Evolutionary conservation across 2,888 invertebrate species (phyloP), one percentile per base, ranked within the genome.

Genomic region (Acleris emargana): DNA sequence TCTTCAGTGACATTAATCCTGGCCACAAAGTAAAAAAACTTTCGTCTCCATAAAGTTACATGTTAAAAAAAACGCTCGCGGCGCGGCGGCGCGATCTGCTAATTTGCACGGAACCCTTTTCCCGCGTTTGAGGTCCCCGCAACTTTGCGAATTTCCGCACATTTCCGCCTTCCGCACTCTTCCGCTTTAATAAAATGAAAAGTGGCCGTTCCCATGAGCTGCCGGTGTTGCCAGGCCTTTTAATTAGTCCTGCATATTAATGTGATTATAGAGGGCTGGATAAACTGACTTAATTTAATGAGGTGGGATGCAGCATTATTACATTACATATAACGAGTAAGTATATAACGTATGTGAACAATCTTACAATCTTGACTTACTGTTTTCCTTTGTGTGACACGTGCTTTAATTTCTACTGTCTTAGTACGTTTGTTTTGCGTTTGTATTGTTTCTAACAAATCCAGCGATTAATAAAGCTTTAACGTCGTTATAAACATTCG

Each of bases 241-340:
- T 67, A 67, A 62, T 67, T 62, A 67, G 67, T 32, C 67, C 53
- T 67, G 62, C 67, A 67, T 67, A 62, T 67, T 67, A 67, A 62
- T 67, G 60, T 25, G 50, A 50, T 50, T 28, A 50, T 57, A 62
- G 62, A 16, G 50, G 55, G 54, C 51, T 55, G 54, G 61, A 66
- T 60, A 61, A 62, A 62, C 62, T 62, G 62, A 42, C 52, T 58
- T 58, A 57, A 58, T 62, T 67, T 61, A 58, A 67, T 62, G 67
- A 57, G 62, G 57, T 52, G 47, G 61, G 58, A 52, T 42, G 51
- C 50, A 32, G 45, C 49, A 17, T 53, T 53, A 9, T 38, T 11
- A 38, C 32, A 18, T 32, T 53, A 52, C 22, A 38, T 47, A 13
- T 11, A 13, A 13, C 38, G 4, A 38, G 22, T 42, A 54, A 38